A percentile compares a stretch with the other conserved stretches of the same genome.
phyloP scores from a whole-genome alignment of 2,888 invertebrate species.

The Spodoptera exigua region DNA sequence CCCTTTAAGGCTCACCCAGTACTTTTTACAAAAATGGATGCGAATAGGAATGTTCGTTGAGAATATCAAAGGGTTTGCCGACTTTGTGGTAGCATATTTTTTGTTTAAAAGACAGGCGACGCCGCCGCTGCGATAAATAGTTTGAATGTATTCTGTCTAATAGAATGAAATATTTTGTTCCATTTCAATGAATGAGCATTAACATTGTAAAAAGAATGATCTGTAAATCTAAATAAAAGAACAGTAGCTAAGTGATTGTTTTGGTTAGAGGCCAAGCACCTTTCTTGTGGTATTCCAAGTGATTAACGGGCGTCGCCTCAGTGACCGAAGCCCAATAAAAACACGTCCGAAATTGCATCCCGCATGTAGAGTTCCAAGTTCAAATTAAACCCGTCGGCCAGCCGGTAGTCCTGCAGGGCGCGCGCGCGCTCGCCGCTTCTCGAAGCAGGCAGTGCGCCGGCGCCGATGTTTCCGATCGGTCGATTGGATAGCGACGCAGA shows the following conservation, averaged over 20 bases:
- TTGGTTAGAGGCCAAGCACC: constrained; percentile 72
- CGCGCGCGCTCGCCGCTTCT: constrained; percentile 48
- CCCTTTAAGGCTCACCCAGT: constrained; percentile 77
- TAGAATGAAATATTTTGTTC: constrained; percentile 32
- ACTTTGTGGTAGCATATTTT: constrained; percentile 70
- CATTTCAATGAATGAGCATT: constrained; percentile 24
- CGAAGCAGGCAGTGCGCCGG: constrained; percentile 75
- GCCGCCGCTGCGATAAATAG: constrained; percentile 38
- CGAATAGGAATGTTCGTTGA: constrained; percentile 67
- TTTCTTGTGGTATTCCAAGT: constrained; percentile 71
- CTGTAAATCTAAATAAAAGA: constrained; percentile 7
- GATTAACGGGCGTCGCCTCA: constrained; percentile 72
- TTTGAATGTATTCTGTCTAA: constrained; percentile 29
- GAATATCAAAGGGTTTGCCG: constrained; percentile 78
- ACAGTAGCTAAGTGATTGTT: constrained; percentile 43
- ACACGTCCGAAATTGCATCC: constrained; percentile 76
- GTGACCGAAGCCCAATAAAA: constrained; percentile 76
- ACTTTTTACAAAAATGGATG: constrained; percentile 79
- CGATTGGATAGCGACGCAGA: constrained; percentile 72
- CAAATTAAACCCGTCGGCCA: constrained; percentile 75
- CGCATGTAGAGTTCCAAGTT: constrained; percentile 77
- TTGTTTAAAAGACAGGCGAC: constrained; percentile 59
- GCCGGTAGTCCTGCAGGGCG: constrained; percentile 63
- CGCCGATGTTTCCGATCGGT: constrained; percentile 81
- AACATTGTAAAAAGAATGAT: constrained; percentile 21